Evolutionary conservation across 1,140 invertebrate genomes (phyloP).

Genomic region (Hycleus phaleratus): DNA sequence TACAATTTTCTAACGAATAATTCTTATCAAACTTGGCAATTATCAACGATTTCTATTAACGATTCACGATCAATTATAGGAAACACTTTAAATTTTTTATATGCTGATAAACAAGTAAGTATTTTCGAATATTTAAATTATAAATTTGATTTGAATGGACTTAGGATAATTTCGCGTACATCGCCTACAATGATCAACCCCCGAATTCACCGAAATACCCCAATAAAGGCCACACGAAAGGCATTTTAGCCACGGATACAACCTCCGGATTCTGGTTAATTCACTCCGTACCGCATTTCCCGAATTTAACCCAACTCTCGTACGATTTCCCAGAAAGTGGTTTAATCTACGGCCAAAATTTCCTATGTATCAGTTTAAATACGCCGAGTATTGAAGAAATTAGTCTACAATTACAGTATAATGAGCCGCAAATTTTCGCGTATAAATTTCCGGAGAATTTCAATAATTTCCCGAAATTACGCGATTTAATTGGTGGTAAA

Average conservation of each 20-base stretch:
- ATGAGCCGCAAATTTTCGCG: conserved; percentile 63
- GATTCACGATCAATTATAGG: conserved; percentile 64
- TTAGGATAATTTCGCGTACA: conserved; percentile 46
- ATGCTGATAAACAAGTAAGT: conserved; percentile 26
- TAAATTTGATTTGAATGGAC: neutral
- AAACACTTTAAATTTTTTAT: conserved; percentile 61
- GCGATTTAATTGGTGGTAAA: conserved; percentile 52
- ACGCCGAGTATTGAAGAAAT: conserved; percentile 58
- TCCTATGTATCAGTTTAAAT: conserved; percentile 73
- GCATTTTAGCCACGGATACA: conserved; percentile 65
- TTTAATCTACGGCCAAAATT: conserved; percentile 71
- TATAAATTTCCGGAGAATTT: conserved; percentile 50
- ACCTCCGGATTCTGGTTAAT: conserved; percentile 78
- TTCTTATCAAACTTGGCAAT: conserved; percentile 53
- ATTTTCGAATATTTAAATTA: conserved; percentile 14
- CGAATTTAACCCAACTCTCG: conserved; percentile 40
- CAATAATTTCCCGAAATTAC: conserved; percentile 49
- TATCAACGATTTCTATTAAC: conserved; percentile 60
- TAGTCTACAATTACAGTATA: conserved; percentile 65
- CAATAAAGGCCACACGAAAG: conserved; percentile 75
- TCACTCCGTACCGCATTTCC: conserved; percentile 85
- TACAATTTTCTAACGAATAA: conserved; percentile 67
- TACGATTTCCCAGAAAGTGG: conserved; percentile 73
- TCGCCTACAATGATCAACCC: conserved; percentile 80
- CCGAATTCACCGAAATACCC: conserved; percentile 50